Percentiles rank a stretch among this genome's conserved stretches.
phyloP scores from a whole-genome alignment of 2,888 invertebrate genomes.

The Sarcophaga carnaria region DNA sequence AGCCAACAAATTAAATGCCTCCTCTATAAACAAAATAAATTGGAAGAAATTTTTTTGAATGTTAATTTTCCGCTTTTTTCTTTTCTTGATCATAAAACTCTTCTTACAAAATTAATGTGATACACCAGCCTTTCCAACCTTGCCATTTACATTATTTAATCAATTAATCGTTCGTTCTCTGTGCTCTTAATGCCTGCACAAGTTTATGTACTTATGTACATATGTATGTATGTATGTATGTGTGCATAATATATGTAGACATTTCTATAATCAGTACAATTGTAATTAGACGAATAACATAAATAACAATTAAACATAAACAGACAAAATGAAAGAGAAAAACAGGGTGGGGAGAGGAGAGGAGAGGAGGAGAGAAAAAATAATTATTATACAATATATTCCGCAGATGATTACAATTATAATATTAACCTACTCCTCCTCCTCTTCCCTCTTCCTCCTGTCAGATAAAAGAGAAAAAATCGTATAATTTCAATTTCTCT shows the following conservation, averaged over 20 bases:
- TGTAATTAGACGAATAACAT: conserved; percentile 55
- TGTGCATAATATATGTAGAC: not conserved
- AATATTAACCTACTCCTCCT: too few relatives aligned
- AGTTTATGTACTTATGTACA: not conserved
- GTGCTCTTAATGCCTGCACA: too few relatives aligned
- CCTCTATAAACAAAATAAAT: too few relatives aligned
- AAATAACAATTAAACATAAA: conserved; percentile 50
- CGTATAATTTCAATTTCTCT: too few relatives aligned
- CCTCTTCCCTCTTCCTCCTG: too few relatives aligned
- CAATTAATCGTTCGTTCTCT: conserved; percentile 15
- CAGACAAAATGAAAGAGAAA: not conserved
- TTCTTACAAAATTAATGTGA: not conserved
- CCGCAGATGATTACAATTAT: too few relatives aligned
- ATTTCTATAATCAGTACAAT: not conserved
- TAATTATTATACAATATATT: too few relatives aligned
- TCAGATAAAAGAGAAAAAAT: too few relatives aligned
- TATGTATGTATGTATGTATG: not conserved
- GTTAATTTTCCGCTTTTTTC: not conserved
- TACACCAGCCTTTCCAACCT: not conserved
- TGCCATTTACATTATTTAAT: conserved; percentile 4
- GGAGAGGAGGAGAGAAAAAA: too few relatives aligned
- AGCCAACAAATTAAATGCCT: too few relatives aligned
- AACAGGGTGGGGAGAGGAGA: too few relatives aligned
- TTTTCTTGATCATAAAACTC: not conserved
- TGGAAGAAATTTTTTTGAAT: too few relatives aligned